phyloP scores from a whole-genome alignment of 2,113 vertebrate species.

The Megaleporinus macrocephalus region DNA sequence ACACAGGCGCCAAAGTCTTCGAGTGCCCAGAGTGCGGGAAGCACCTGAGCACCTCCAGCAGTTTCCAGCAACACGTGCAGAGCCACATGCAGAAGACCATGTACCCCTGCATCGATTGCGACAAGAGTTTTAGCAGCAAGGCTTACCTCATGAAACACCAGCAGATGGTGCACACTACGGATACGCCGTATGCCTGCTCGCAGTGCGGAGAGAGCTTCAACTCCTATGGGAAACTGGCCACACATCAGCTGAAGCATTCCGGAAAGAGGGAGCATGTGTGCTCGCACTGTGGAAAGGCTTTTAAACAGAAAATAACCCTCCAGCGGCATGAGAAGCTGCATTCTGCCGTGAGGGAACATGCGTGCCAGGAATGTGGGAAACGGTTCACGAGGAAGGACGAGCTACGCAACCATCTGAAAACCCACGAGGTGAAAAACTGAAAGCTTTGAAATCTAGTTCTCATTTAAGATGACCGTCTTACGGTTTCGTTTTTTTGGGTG shows the following conservation, averaged over 20 bases:
- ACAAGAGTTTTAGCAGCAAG: neutral
- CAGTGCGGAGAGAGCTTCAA: constrained; percentile 37
- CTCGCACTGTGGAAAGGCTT: neutral
- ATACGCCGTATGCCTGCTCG: constrained; percentile 33
- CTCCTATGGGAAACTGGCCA: constrained; percentile 2
- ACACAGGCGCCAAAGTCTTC: constrained; percentile 36
- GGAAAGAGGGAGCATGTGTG: constrained; percentile 13
- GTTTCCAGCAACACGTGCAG: constrained; percentile 33
- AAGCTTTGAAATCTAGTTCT: too few relatives aligned
- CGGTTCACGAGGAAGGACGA: constrained; percentile 25
- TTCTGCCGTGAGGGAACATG: neutral
- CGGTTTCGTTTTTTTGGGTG: too few relatives aligned
- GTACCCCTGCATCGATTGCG: constrained; percentile 32
- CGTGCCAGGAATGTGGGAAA: constrained; percentile 41
- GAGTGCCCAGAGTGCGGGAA: constrained; percentile 50
- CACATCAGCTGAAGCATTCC: constrained; percentile 35
- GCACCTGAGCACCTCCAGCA: constrained; percentile 42
- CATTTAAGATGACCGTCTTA: too few relatives aligned
- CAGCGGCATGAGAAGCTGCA: constrained; percentile 35
- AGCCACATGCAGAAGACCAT: constrained; percentile 23
- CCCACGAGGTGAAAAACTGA: neutral
- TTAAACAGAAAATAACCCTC: constrained; percentile 26
- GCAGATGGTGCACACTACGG: constrained; percentile 16
- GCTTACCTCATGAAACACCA: neutral
- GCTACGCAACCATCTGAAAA: neutral